Percentiles rank a stretch among this genome's conserved stretches.
Evolutionary conservation across 64 coral and sea anemone species (phyloP).

Genomic region (Porites lutea): DNA sequence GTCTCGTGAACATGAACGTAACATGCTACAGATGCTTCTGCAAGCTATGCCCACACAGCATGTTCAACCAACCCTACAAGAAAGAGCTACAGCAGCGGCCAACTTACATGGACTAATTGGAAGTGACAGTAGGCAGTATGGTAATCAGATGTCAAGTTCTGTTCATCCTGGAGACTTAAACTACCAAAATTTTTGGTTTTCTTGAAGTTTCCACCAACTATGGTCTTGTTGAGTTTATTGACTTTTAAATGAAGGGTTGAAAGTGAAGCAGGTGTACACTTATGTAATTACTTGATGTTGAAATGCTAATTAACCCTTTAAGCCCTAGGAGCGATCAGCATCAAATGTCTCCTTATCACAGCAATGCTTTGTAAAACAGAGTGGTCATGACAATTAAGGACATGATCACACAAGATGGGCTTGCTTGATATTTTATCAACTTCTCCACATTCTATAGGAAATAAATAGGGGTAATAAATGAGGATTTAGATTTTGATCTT

Average conservation of each 20-base stretch:
- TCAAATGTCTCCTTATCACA: background rate
- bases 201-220: background rate
- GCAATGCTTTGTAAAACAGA: no score
- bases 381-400: no score
- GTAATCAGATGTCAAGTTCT: background rate
- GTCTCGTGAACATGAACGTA: constrained; percentile 31
- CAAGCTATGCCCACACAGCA: background rate
- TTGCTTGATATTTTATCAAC: no score
- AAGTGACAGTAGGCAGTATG: background rate
- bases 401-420: no score
- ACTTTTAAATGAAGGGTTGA: background rate
- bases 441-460: no score
- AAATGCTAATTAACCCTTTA: background rate
- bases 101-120: background rate
- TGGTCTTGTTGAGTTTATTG: background rate
- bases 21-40: constrained; percentile 43
- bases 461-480: no score
- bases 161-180: background rate
- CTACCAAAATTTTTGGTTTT: background rate
- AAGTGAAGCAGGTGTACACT: background rate
- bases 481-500: no score
- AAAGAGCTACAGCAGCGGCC: background rate
- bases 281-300: background rate
- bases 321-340: no score
- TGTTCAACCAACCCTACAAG: background rate